These are phyloP conservation scores for Drosophila kanapiae DNA, from an alignment of 1,140 invertebrate genomes.

Conservation along the genomic window DNA sequence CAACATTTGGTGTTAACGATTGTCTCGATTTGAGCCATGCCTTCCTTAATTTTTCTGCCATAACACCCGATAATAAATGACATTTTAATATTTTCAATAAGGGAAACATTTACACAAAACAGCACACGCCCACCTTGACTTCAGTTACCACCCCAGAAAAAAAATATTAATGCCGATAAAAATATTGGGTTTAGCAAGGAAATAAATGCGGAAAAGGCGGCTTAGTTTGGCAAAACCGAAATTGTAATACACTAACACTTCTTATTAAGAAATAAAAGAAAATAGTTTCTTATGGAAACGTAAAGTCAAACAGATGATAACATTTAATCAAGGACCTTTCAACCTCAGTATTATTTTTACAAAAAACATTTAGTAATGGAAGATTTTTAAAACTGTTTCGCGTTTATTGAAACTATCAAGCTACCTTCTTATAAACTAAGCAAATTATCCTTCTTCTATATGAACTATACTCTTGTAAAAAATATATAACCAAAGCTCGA, in stretches of 20 bases:
- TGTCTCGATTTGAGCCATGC: slow-evolving; percentile 1
- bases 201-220: neutral
- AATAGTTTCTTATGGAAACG: neutral
- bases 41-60: slow-evolving; percentile 7
- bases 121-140: slow-evolving; percentile 65
- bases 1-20: slow-evolving; percentile 56
- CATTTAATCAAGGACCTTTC: neutral
- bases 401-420: neutral
- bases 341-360: neutral
- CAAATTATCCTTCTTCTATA: neutral
- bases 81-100: slow-evolving; percentile 84
- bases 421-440: too few relatives aligned
- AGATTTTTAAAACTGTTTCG: neutral
- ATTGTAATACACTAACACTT: neutral
- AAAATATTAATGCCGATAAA: slow-evolving; percentile 69
- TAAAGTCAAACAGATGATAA: neutral
- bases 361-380: slow-evolving; percentile 11
- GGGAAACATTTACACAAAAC: slow-evolving; percentile 61
- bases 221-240: neutral
- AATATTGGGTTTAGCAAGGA: slow-evolving; percentile 31
- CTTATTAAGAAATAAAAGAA: neutral
- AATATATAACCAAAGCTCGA: too few relatives aligned
- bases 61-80: slow-evolving; percentile 64
- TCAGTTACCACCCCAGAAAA: slow-evolving; percentile 27
- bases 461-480: accelerated